Evolutionary conservation across 2,888 invertebrate species (phyloP), one percentile per base, ranked within the genome.

Genomic region (Carterocephalus palaemon): DNA sequence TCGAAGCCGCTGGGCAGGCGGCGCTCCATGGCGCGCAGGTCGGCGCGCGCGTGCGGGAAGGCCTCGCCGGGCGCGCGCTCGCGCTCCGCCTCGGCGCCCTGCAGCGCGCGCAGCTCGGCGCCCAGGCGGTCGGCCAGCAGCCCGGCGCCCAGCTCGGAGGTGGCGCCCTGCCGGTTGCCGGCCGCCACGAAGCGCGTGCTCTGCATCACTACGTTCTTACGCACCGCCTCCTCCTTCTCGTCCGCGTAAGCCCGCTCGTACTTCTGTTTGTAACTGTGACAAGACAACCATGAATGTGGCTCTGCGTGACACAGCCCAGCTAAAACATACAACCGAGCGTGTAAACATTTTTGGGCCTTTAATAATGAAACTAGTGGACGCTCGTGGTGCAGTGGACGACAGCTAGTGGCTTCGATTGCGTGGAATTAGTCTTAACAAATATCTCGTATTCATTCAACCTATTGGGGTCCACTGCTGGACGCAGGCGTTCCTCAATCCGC

Each of bases 101-200:
- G 47, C 53, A 77, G 56, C 46, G 46, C 46, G n/a, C 39, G 48
- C 48, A 71, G 48, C 63, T 80, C 79, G 13, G 49, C 66, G 41
- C 68, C 63, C 36, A 79, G 67, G 9, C 78, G 67, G 52, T 80
- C 80, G 5, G 63, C 62, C 28, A 81, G 65, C 66, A 67, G 69
- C 67, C 76, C 79, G 28, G 64, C 33, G 2, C 38, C 67, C 51
- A 75, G 49, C 49, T 59, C 49, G 54, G 74, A 75, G 4, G 75
- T 64, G 38, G 74, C 74, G 17, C 79, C 76, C 57, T 75, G 62
- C 3, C 85, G 71, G 65, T 81, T 82, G 34, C 66, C 79, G 5
- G 84, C 69, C 23, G 54, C 39, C 31, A 68, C 55, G 61, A 75
- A 76, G 6, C 84, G 75, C 10, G 56, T 32, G 54, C 56, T 60